These are phyloP conservation scores for Diprion similis DNA, from an alignment of 1,140 invertebrate species.

Conservation along the genomic window DNA sequence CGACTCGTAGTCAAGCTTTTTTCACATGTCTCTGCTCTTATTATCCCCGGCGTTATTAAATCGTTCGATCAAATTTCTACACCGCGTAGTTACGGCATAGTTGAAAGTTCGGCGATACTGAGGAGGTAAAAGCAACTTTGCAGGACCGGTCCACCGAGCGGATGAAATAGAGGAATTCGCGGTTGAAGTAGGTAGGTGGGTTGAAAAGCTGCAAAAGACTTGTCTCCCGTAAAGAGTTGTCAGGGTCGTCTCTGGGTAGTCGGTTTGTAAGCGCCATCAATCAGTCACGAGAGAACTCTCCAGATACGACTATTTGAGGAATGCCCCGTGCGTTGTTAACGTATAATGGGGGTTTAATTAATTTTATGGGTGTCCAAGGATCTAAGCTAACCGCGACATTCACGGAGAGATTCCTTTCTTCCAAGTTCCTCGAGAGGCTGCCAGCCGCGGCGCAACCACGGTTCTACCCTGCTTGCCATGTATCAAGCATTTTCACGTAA, in stretches of 20 bases:
- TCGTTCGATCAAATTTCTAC: no score
- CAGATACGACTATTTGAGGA: constrained; percentile 7
- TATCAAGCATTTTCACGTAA: not conserved
- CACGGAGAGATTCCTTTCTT: constrained; percentile 4
- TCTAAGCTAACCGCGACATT: constrained; percentile 7
- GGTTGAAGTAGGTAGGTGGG: not conserved
- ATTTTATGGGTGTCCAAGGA: constrained; percentile 7
- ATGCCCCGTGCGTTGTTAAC: constrained; percentile 6
- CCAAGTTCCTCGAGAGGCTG: not conserved
- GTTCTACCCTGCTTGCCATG: not conserved
- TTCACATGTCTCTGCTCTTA: no score
- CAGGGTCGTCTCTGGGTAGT: not conserved
- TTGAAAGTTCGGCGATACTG: no score
- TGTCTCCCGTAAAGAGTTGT: not conserved
- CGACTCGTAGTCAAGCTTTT: no score
- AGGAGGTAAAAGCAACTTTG: no score
- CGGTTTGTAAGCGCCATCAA: constrained; percentile 6
- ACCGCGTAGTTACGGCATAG: no score
- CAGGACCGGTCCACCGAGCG: not conserved
- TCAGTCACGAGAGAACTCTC: constrained; percentile 4
- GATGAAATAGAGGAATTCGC: constrained; percentile 1
- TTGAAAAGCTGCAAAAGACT: not conserved
- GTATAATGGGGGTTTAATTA: constrained; percentile 7
- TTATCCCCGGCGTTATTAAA: no score
- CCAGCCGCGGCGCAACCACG: not conserved